Percentiles rank a stretch among this genome's conserved stretches.
Conservation (phyloP, 2,888 invertebrate genomes). For the Cantharis rufa region DNA sequence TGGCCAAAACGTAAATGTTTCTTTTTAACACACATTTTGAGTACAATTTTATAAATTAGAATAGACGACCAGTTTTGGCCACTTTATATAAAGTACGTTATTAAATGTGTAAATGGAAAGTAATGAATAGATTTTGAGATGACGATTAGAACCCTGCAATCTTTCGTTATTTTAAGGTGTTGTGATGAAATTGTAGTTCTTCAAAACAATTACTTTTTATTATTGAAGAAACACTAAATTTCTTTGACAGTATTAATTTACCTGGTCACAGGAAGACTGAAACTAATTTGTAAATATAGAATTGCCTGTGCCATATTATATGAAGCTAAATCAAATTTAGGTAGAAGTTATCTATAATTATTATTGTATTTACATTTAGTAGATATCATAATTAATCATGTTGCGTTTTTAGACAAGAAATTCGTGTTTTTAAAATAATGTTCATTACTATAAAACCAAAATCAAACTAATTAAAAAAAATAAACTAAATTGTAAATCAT, state of each 20-base stretch:
- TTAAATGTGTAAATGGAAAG: background rate
- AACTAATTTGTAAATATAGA: slow-evolving; percentile 39
- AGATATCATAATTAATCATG: background rate
- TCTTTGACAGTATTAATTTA: slow-evolving; percentile 13
- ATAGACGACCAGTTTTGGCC: background rate
- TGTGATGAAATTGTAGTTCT: background rate
- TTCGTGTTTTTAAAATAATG: background rate
- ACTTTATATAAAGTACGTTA: background rate
- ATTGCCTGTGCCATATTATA: slow-evolving; percentile 33
- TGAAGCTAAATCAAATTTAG: slow-evolving; percentile 35
- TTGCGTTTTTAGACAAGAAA: background rate
- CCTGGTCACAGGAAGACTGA: slow-evolving; percentile 41
- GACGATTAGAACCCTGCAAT: background rate
- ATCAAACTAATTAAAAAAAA: background rate
- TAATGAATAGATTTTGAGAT: background rate
- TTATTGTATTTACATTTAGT: slow-evolving; percentile 15
- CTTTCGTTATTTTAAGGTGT: background rate
- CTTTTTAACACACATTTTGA: background rate
- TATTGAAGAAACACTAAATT: background rate
- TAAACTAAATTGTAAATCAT: background rate
- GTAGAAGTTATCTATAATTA: slow-evolving; percentile 24
- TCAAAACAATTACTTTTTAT: background rate
- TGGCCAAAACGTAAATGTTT: background rate
- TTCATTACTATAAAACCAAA: background rate
- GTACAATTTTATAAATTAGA: background rate